Conservation (phyloP, 2,113 vertebrate species). For the Dicrurus megarhynchus region DNA sequence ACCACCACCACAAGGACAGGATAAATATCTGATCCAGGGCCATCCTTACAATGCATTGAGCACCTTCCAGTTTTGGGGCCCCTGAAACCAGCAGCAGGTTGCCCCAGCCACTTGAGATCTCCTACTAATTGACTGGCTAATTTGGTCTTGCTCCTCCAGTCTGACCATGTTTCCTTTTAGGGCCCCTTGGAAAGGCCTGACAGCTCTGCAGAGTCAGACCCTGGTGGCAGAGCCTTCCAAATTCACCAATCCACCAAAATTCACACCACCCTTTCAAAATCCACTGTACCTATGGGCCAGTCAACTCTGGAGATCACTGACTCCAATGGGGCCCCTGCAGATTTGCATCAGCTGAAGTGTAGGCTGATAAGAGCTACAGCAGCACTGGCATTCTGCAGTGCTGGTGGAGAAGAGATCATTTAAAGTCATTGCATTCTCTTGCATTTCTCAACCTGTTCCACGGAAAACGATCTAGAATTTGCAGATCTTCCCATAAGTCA, state of each 20-base stretch:
- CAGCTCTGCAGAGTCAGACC: not conserved
- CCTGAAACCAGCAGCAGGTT: not conserved
- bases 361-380: not conserved
- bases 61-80: not conserved
- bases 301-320: not conserved
- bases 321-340: not conserved
- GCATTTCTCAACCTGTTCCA: not conserved
- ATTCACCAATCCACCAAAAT: not conserved
- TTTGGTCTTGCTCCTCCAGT: not conserved
- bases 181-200: not conserved
- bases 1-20: not conserved
- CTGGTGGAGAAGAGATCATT: not conserved
- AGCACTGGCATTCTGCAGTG: not conserved
- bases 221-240: not conserved
- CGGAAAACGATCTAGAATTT: not conserved
- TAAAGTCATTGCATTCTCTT: not conserved
- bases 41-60: not conserved
- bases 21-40: not conserved
- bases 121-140: not conserved
- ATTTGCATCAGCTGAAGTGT: not conserved
- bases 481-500: conserved; percentile 29
- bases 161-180: not conserved
- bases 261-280: not conserved
- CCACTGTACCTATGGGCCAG: fast-evolving
- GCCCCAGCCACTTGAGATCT: not conserved